Conservation (phyloP, 2,113 vertebrate genomes). For the Pelusios castaneus region DNA sequence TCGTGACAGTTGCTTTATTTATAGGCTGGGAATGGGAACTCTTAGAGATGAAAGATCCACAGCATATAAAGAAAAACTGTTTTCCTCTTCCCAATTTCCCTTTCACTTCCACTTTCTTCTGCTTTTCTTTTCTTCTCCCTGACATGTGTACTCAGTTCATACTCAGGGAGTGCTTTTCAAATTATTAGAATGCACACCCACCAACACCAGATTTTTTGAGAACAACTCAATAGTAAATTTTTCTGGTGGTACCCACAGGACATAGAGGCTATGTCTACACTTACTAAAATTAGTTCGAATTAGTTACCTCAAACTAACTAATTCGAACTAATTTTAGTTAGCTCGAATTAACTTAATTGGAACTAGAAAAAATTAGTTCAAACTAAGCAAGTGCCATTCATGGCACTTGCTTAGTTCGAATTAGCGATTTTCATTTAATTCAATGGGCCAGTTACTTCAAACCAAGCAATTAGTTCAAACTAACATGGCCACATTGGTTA, state of each 20-base stretch:
- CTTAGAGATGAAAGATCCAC: neutral
- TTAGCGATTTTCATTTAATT: too few relatives aligned
- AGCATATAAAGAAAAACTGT: neutral
- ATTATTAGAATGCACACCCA: conserved; percentile 19
- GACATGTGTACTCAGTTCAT: neutral
- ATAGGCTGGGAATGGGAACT: neutral
- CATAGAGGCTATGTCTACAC: too few relatives aligned
- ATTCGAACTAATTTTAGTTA: too few relatives aligned
- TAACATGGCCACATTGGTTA: too few relatives aligned
- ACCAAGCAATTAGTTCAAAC: too few relatives aligned
- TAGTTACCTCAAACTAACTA: too few relatives aligned
- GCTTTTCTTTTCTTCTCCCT: neutral
- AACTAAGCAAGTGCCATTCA: too few relatives aligned
- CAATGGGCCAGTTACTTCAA: too few relatives aligned
- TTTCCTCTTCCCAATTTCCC: conserved; percentile 10
- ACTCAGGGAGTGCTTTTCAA: conserved; percentile 31
- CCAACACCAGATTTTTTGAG: neutral
- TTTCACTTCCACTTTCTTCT: neutral
- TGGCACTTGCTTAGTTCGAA: too few relatives aligned
- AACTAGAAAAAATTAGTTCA: too few relatives aligned
- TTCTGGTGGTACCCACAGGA: neutral
- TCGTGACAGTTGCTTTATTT: neutral
- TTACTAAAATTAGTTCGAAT: too few relatives aligned
- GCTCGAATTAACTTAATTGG: too few relatives aligned
- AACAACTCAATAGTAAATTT: neutral